phyloP scores from a whole-genome alignment of 2,797 vertebrate genomes.

The Erethizon dorsatum region DNA sequence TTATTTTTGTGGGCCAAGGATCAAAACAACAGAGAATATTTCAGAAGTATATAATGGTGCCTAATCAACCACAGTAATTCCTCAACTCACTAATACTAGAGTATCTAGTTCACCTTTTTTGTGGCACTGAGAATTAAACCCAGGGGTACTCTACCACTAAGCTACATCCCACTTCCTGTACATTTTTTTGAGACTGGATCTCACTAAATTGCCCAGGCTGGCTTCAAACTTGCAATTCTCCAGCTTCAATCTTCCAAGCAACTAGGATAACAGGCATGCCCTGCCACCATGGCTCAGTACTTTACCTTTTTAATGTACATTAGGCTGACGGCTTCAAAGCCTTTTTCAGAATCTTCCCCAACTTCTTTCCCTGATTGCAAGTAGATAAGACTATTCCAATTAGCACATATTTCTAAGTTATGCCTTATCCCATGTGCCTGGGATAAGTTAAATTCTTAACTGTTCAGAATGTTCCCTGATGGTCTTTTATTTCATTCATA shows the following conservation, averaged over 20 bases:
- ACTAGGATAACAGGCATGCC: neutral
- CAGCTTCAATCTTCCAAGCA: neutral
- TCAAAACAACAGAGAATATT: constrained; percentile 61
- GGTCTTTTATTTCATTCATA: neutral
- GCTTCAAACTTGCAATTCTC: neutral
- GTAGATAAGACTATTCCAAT: constrained; percentile 26
- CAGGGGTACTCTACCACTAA: neutral
- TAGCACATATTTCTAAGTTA: constrained; percentile 54
- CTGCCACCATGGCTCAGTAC: neutral
- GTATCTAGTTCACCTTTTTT: neutral
- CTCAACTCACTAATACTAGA: neutral
- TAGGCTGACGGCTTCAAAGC: constrained; percentile 45
- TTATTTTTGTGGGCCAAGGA: constrained; percentile 50
- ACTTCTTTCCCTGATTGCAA: constrained; percentile 36
- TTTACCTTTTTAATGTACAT: constrained; percentile 36
- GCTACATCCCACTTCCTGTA: neutral
- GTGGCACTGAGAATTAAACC: neutral
- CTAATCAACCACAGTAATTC: constrained; percentile 56
- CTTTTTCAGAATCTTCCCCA: constrained; percentile 62
- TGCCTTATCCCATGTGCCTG: neutral
- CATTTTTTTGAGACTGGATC: neutral
- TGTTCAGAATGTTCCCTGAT: constrained; percentile 31
- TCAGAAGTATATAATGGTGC: constrained; percentile 57
- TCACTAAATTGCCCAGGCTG: neutral
- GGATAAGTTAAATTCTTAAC: constrained; percentile 42